A percentile compares a stretch with the other conserved stretches of the same genome.
Evolutionary conservation across 2,888 invertebrate genomes (phyloP).

Genomic region (Spicauda simplicius): DNA sequence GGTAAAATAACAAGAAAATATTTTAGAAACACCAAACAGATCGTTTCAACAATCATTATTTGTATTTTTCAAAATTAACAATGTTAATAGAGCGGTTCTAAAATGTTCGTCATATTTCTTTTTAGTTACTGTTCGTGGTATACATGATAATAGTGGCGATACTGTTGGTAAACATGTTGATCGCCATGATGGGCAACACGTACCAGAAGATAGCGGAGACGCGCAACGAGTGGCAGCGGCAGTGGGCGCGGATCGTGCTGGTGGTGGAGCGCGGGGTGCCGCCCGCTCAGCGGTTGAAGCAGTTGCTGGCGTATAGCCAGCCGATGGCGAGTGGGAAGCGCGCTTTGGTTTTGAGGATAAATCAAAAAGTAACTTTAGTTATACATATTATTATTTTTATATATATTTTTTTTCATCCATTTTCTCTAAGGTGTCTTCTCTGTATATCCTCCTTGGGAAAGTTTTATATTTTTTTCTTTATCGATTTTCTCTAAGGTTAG

Average conservation of each 20-base stretch:
- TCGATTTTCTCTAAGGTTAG: no score
- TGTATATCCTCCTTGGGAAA: no score
- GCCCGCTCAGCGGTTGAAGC: conserved; percentile 93
- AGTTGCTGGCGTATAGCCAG: conserved; percentile 96
- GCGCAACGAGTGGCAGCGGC: conserved; percentile 98
- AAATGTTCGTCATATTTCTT: conserved; percentile 30
- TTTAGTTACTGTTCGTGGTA: conserved; percentile 93
- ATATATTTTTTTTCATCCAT: no score
- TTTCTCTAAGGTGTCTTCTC: no score
- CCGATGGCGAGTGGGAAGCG: conserved; percentile 95
- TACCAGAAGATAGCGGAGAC: conserved; percentile 99
- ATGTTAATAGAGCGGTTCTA: no score
- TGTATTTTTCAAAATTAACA: no score
- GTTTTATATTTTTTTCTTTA: no score
- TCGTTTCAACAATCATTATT: no score
- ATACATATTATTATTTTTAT: no score
- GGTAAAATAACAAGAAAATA: no score
- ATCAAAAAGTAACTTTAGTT: conserved; percentile 96
- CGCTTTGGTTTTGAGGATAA: conserved; percentile 93
- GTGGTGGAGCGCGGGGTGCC: conserved; percentile 99
- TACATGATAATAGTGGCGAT: conserved; percentile 99
- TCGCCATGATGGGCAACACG: conserved; percentile 99
- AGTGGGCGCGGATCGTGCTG: conserved; percentile 99
- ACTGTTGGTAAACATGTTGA: conserved; percentile 98
- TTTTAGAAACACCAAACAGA: no score